These are phyloP conservation scores for Rugalucina vietnamica DNA, from an alignment of 2,888 invertebrate species.

Conservation along the genomic window DNA sequence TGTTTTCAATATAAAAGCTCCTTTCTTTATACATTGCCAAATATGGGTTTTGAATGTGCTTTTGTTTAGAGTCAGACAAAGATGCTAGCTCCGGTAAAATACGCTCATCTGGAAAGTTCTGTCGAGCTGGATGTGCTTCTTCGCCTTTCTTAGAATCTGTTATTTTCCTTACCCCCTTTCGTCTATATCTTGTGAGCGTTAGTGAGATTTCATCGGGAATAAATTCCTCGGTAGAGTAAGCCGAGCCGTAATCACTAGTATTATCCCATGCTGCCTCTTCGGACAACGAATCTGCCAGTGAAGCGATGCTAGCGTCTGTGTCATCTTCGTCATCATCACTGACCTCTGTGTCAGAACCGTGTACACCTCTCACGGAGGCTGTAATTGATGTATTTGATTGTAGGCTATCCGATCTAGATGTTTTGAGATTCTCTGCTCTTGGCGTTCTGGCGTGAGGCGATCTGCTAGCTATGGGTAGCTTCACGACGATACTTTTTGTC, in stretches of 20 bases:
- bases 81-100: background rate
- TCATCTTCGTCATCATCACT: constrained; percentile 6
- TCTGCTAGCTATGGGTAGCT: background rate
- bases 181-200: constrained; percentile 33
- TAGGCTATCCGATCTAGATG: too few species aligned
- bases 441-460: background rate
- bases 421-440: background rate
- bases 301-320: background rate
- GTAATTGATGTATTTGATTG: background rate
- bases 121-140: background rate
- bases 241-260: background rate
- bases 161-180: background rate
- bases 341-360: background rate
- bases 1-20: constrained; percentile 42
- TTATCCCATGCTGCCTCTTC: background rate
- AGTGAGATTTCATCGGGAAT: constrained; percentile 25
- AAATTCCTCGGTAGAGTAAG: background rate
- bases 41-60: constrained; percentile 45
- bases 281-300: background rate
- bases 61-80: constrained; percentile 12
- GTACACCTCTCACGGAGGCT: constrained; percentile 6
- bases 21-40: constrained; percentile 47
- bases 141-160: too few species aligned
- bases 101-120: background rate
- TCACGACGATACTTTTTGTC: background rate